Conservation (phyloP, 2,888 invertebrate species). For the Philereme transversata region DNA sequence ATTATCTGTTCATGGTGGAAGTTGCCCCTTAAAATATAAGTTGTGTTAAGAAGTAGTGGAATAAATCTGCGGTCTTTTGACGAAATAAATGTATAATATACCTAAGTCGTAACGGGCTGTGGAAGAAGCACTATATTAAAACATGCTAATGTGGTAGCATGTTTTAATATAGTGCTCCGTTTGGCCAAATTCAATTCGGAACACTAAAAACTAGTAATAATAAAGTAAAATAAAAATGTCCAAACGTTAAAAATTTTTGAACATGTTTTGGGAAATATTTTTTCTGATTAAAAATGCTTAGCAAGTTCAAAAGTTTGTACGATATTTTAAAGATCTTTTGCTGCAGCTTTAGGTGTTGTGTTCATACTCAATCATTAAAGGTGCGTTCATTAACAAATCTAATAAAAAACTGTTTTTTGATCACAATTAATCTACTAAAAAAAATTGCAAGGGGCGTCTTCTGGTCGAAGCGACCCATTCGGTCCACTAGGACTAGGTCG, state of each 20-base stretch:
- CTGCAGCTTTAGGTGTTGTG: slow-evolving; percentile 13
- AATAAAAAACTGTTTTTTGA: too few species aligned
- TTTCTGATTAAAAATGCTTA: slow-evolving; percentile 5
- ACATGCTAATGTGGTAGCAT: too few species aligned
- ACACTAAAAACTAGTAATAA: not conserved
- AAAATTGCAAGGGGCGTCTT: too few species aligned
- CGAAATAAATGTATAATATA: not conserved
- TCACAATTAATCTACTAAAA: too few species aligned
- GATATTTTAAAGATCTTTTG: not conserved
- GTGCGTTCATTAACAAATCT: slow-evolving; percentile 1
- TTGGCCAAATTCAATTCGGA: too few species aligned
- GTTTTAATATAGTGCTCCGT: not conserved
- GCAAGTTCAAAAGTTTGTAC: not conserved
- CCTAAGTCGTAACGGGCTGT: not conserved
- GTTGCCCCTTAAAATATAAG: not conserved
- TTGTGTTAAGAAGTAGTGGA: not conserved
- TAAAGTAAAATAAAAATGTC: not conserved
- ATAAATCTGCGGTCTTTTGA: not conserved
- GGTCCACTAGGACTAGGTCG: too few species aligned
- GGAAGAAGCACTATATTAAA: too few species aligned
- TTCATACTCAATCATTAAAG: slow-evolving; percentile 10
- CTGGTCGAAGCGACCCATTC: too few species aligned
- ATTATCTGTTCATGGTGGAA: slow-evolving; percentile 2
- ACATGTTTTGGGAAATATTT: not conserved
- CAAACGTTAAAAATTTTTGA: not conserved